These are phyloP conservation scores for Burhinus oedicnemus DNA, from an alignment of 2,113 vertebrate genomes.

Conservation along the genomic window DNA sequence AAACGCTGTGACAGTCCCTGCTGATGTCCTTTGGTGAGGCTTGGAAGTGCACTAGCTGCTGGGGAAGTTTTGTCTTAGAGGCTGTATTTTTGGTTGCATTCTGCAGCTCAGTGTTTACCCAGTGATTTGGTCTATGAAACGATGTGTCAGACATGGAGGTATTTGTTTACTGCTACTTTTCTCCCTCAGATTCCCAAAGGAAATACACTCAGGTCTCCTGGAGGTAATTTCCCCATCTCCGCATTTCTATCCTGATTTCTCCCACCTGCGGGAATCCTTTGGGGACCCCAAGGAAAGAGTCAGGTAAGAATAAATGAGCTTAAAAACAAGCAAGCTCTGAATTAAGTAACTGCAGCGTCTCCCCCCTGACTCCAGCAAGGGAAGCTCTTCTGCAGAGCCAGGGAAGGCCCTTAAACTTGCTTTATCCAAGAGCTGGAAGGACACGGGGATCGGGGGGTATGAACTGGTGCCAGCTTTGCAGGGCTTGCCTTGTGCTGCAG, in stretches of 20 bases:
- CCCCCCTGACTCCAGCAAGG: background rate
- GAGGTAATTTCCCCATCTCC: slow-evolving; percentile 93
- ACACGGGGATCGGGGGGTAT: accelerated
- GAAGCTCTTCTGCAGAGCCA: background rate
- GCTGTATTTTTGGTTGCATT: background rate
- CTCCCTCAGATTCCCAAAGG: slow-evolving; percentile 84
- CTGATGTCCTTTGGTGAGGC: background rate
- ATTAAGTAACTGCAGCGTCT: background rate
- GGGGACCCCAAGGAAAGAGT: slow-evolving; percentile 94
- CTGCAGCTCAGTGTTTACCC: background rate
- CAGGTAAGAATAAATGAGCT: slow-evolving; percentile 75
- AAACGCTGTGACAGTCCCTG: background rate
- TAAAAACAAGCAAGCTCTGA: background rate
- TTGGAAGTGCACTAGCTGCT: background rate
- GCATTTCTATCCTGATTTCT: slow-evolving; percentile 95
- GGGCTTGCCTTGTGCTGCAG: background rate
- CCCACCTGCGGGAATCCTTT: slow-evolving; percentile 89
- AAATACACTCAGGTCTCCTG: slow-evolving; percentile 91
- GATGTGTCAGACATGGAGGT: background rate
- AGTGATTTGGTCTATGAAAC: background rate
- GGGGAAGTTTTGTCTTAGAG: background rate
- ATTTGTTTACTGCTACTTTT: slow-evolving; percentile 16
- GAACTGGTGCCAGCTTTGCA: background rate
- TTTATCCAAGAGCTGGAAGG: background rate
- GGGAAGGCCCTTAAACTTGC: background rate